Conservation (phyloP, 2,113 vertebrate genomes). For the Oreochromis niloticus region DNA sequence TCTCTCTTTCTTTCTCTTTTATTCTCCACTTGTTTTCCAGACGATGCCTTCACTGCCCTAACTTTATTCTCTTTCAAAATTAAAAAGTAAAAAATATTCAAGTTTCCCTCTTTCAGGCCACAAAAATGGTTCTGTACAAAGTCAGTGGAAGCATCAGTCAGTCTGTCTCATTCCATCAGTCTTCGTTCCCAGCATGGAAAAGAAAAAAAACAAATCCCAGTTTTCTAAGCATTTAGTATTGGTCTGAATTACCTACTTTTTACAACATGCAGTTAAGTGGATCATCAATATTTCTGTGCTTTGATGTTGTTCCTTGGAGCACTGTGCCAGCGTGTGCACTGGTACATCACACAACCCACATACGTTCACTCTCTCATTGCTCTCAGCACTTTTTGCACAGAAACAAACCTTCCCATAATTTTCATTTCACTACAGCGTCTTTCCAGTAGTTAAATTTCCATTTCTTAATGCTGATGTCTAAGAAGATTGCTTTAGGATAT, state of each 20-base stretch:
- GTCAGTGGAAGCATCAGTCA: constrained; percentile 52
- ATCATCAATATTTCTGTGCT: constrained; percentile 28
- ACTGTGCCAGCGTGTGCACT: neutral
- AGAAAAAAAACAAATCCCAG: neutral
- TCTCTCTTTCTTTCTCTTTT: constrained; percentile 34
- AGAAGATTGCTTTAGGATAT: constrained; percentile 17
- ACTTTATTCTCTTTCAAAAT: constrained; percentile 7
- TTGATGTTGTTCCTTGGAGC: constrained; percentile 25
- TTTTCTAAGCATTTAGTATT: constrained; percentile 47
- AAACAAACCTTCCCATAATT: constrained; percentile 3
- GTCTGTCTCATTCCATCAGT: neutral
- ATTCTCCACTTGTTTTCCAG: constrained; percentile 8
- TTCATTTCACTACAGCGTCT: neutral
- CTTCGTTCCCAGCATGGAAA: constrained; percentile 7
- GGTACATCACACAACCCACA: constrained; percentile 8
- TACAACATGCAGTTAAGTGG: constrained; percentile 36
- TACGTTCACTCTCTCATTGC: neutral
- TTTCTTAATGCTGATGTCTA: neutral
- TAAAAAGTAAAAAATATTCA: constrained; percentile 35
- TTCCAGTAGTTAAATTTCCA: neutral
- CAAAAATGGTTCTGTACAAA: constrained; percentile 50
- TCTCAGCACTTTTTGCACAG: neutral
- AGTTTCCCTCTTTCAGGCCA: constrained; percentile 43
- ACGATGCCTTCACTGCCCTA: neutral
- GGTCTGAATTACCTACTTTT: constrained; percentile 49